Percentiles rank a stretch among this genome's conserved stretches.
Conservation (phyloP, 64 coral and sea anemone genomes). For the Platygyra sinensis region DNA sequence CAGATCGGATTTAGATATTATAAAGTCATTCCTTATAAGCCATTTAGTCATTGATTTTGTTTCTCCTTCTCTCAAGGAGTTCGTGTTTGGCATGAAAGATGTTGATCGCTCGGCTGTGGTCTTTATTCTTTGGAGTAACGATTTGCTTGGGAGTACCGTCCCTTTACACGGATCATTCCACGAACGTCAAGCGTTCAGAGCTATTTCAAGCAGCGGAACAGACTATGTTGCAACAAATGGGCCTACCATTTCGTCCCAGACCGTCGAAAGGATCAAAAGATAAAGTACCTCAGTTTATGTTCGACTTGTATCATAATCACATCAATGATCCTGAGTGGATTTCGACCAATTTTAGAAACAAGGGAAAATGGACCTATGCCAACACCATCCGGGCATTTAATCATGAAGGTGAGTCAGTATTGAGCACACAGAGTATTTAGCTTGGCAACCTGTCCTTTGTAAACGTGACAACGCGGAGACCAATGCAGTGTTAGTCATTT, state of each 20-base stretch:
- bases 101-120: slow-evolving; percentile 57
- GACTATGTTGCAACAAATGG: slow-evolving; percentile 62
- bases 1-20: neutral
- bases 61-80: slow-evolving; percentile 37
- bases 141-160: slow-evolving; percentile 36
- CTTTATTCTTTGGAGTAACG: slow-evolving; percentile 49
- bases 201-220: slow-evolving; percentile 71
- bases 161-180: neutral
- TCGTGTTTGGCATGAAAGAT: slow-evolving; percentile 44
- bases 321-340: slow-evolving; percentile 80
- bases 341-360: slow-evolving; percentile 87
- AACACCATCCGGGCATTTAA: slow-evolving; percentile 92
- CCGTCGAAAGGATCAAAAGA: slow-evolving; percentile 46
- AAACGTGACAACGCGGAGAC: slow-evolving; percentile 20
- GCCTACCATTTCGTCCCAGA: slow-evolving; percentile 68
- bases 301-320: slow-evolving; percentile 87
- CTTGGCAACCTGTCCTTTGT: slow-evolving; percentile 1
- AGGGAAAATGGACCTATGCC: slow-evolving; percentile 75
- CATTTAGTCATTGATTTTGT: slow-evolving; percentile 8
- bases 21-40: neutral
- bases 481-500: slow-evolving; percentile 22
- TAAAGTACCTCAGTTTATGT: slow-evolving; percentile 76
- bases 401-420: slow-evolving; percentile 68
- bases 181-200: slow-evolving; percentile 17
- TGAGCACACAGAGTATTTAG: slow-evolving; percentile 4